Base-by-base conservation (phyloP, 2,888 invertebrate species). In the Ornithoptera priamus region DNA sequence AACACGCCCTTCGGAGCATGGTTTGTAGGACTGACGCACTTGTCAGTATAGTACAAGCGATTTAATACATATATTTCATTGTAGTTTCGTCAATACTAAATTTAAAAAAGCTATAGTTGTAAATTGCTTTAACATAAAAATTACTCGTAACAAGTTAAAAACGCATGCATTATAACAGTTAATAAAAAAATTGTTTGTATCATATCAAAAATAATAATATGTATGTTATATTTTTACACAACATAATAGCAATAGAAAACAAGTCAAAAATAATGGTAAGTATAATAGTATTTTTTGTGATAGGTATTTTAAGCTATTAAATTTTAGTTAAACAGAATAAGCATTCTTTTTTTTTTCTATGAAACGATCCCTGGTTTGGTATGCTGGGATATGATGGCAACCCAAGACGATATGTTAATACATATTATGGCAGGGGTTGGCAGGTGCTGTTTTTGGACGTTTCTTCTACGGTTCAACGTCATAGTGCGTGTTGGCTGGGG, bases 1-100 rank as follows among this genome's bases (percentile, higher is more conserved):
- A 80, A 81, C 80, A 80, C 83, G 84, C 86, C 81, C 73, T 85
- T 84, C 72, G 73, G 84, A 84, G 84, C 80, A 76, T 75, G 76
- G 81, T 83, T 82, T 78, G 76, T 77, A 73, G 73, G 67, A 60
- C 72, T 71, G 68, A 81, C 85, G 77, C 82, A 85, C 82, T 80
- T 67, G 68, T 53, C 61, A 67, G 57, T 63, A 39, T 20, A 63
- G 57, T 58, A 15, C 15, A 22, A 22, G 57, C 57, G 57, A 58
- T 58, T 58, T 58, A 22, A 12, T 56, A 20, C 22, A 22, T 20
- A 58, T 58, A 18, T 53, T 15, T 12, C 10, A 46, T 15, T 12
- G 46, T 46, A 46, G 20, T 56, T 56, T 56, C 56, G 56, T 56
- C 0, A 18, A 56, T 20, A 56, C 7, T 20, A 56, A 8, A 56